Conservation (phyloP, 1,140 invertebrate genomes). For the Thalassaphorura encarpata region DNA sequence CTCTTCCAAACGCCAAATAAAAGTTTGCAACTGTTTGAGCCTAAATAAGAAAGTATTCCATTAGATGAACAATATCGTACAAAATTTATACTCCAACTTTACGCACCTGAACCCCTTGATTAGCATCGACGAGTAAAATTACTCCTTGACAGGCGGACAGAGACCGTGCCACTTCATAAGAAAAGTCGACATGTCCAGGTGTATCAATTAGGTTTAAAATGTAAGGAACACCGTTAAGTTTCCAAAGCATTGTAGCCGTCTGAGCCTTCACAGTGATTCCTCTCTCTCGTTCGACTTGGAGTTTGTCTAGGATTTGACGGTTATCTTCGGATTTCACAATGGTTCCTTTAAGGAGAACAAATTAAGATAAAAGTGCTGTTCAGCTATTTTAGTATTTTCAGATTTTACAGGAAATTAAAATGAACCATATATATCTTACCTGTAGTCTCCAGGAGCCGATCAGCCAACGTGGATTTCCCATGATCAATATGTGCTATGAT, state of each 20-base stretch:
- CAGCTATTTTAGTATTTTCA: neutral
- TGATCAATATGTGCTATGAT: slow-evolving; percentile 98
- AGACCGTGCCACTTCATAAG: slow-evolving; percentile 85
- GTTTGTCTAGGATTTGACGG: slow-evolving; percentile 76
- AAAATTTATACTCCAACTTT: neutral
- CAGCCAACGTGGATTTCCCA: slow-evolving; percentile 92
- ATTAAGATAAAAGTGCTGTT: too few relatives aligned
- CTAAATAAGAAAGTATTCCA: slow-evolving; percentile 59
- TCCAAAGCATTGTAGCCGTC: slow-evolving; percentile 79
- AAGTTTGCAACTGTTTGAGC: slow-evolving; percentile 98
- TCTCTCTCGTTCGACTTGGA: slow-evolving; percentile 80
- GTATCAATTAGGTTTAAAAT: slow-evolving; percentile 96
- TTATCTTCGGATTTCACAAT: slow-evolving; percentile 57
- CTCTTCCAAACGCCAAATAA: slow-evolving; percentile 73
- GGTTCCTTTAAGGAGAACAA: slow-evolving; percentile 46
- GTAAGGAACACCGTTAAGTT: slow-evolving; percentile 10
- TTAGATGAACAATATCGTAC: slow-evolving; percentile 2
- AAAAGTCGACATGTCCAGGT: slow-evolving; percentile 97
- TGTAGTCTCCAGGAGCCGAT: slow-evolving; percentile 80
- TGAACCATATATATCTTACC: slow-evolving; percentile 38
- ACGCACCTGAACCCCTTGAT: slow-evolving; percentile 60
- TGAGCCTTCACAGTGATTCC: slow-evolving; percentile 99
- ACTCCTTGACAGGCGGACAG: slow-evolving; percentile 90
- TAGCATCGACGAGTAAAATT: slow-evolving; percentile 89
- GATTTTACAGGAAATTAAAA: neutral